Percentiles rank a stretch among this genome's conserved stretches.
Conservation (phyloP, 2,888 invertebrate species). For the Calameuta filiformis region DNA sequence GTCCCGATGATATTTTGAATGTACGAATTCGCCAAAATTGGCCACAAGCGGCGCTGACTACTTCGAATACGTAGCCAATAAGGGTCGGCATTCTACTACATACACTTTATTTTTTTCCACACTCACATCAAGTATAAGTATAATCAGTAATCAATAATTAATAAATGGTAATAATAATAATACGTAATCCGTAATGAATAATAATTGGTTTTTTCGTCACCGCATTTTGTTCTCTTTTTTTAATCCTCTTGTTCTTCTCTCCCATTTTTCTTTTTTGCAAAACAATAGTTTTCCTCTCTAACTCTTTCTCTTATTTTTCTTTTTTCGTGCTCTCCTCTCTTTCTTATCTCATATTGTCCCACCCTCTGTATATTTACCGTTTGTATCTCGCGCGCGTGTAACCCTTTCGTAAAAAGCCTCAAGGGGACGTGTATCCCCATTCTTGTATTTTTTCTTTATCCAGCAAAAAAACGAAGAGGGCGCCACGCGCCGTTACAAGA, state of each 20-base stretch:
- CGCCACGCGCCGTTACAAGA: not conserved
- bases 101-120: slow-evolving; percentile 50
- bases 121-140: slow-evolving; percentile 48
- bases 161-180: slow-evolving; percentile 33
- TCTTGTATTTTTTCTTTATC: not conserved
- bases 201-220: slow-evolving; percentile 21
- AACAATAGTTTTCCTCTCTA: not conserved
- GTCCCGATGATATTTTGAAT: not conserved
- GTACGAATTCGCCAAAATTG: not conserved
- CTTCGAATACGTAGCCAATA: not conserved
- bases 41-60: not conserved
- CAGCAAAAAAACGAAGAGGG: not conserved
- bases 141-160: slow-evolving; percentile 34
- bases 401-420: not conserved
- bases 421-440: not conserved
- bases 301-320: not conserved
- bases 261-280: not conserved
- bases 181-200: slow-evolving; percentile 39
- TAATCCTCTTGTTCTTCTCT: not conserved
- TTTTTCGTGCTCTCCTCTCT: not conserved
- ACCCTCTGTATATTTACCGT: not conserved
- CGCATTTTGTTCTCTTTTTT: slow-evolving; percentile 13
- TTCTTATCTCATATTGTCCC: not conserved
- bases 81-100: slow-evolving; percentile 35
- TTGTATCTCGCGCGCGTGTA: not conserved